Conservation (phyloP, 2,113 vertebrate species). For the Steatornis caripensis region DNA sequence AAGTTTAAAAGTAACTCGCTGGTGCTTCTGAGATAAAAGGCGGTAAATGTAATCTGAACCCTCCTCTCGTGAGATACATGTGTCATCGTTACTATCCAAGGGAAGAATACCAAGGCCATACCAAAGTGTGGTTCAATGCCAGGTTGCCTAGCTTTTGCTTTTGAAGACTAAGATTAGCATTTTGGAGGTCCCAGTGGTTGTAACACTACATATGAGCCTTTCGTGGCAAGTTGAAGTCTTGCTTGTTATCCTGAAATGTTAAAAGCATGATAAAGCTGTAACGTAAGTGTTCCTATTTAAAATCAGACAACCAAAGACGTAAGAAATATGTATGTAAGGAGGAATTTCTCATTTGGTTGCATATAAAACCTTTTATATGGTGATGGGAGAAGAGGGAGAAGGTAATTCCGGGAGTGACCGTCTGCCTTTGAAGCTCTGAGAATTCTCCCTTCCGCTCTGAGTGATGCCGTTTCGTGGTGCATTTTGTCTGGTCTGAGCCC, state of each 20-base stretch:
- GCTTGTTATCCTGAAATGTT: not conserved
- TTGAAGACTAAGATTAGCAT: not conserved
- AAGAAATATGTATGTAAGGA: not conserved
- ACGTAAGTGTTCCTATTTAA: accelerated
- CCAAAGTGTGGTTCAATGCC: not conserved
- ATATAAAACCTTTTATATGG: not conserved
- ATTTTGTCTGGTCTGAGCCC: not conserved
- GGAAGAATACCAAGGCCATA: not conserved
- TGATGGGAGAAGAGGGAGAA: not conserved
- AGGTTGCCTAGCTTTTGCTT: not conserved
- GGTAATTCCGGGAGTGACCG: not conserved
- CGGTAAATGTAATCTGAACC: not conserved
- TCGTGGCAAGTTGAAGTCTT: not conserved
- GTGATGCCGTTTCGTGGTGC: not conserved
- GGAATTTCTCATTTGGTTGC: not conserved
- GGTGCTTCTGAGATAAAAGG: not conserved
- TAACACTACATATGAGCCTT: not conserved
- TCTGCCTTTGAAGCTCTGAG: not conserved
- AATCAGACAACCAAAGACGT: not conserved
- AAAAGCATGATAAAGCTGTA: not conserved
- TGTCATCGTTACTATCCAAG: not conserved
- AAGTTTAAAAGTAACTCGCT: not conserved
- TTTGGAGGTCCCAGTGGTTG: not conserved
- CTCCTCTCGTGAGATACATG: not conserved
- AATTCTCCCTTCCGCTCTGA: not conserved